Base-by-base conservation (phyloP, 2,888 invertebrate genomes). In the Ormyrus thymus region DNA sequence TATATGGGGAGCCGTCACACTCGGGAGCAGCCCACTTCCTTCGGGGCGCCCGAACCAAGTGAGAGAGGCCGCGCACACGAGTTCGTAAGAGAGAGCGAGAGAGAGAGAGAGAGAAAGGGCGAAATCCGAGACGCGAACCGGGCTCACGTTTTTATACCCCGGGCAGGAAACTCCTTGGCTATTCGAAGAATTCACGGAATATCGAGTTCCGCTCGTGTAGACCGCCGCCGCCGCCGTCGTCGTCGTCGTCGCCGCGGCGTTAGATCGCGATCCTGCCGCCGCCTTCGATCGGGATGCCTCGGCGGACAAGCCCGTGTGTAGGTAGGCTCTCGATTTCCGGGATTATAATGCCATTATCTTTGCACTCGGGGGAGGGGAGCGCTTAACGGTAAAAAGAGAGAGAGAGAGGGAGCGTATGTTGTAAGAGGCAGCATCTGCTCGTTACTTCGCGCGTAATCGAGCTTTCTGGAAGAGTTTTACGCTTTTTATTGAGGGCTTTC, bases 11-110 rank as follows among this genome's bases (percentile, higher is more conserved):
- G 81, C 81, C 82, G 82, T 81, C 83, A 83, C 83, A 83, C 81
- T 81, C 79, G 79, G 83, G 83, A 81, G 83, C 82, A 83, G 83
- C 83, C 84, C 84, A 86, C 86, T 86, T 86, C 86, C 86, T 86
- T 82, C 83, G 82, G 65, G 62, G 77, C 70, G 55, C 69, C 66
- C 11, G 7, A 6, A 13, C 56, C 15, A 56, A 15, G 45, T 29
- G 51, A 68, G 51, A 70, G 55, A 11, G 45, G 50, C 29, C 29
- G 29, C 3, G 65, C 65, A 8, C 15, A 15, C 11, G 8, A 50
- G 29, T 29, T 29, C 4, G 4, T 29, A 29, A 74, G 48, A 56
- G 74, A 74, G 66, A 66, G 13, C 65, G 7, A 58, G 9, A 50
- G 45, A 59, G 68, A 10, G 53, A 65, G 48, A 72, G 56, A 48